phyloP scores from a whole-genome alignment of 1,140 invertebrate species.

The Pogonus chalceus region DNA sequence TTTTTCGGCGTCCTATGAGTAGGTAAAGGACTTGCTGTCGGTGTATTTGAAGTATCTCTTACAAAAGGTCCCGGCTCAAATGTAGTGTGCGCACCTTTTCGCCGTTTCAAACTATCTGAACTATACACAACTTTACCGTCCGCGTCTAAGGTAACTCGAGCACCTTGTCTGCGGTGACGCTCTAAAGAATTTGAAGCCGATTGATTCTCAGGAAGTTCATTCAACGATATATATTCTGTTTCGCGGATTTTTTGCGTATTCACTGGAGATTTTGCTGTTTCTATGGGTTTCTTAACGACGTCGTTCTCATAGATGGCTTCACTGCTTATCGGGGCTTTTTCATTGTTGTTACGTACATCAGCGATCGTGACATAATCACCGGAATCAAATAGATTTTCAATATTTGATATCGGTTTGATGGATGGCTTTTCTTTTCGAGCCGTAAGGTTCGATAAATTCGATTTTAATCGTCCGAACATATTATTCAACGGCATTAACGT shows the following conservation, averaged over 20 bases:
- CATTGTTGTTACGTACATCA: constrained; percentile 66
- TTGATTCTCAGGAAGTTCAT: constrained; percentile 58
- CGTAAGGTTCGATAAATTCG: constrained; percentile 44
- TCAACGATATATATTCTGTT: constrained; percentile 69
- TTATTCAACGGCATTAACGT: constrained; percentile 45
- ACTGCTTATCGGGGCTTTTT: constrained; percentile 39
- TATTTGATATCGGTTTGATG: constrained; percentile 21
- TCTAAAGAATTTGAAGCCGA: constrained; percentile 36
- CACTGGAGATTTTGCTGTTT: constrained; percentile 39
- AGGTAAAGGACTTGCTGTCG: constrained; percentile 37
- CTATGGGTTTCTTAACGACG: constrained; percentile 38
- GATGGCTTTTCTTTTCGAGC: constrained; percentile 36
- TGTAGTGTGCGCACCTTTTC: constrained; percentile 71
- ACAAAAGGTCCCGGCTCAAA: constrained; percentile 74
- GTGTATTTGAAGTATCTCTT: constrained; percentile 41
- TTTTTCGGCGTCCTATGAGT: constrained; percentile 31
- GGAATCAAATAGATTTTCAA: constrained; percentile 41
- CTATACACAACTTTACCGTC: constrained; percentile 84
- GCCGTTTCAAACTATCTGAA: constrained; percentile 73
- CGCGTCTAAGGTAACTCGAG: constrained; percentile 74
- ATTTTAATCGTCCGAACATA: constrained; percentile 52
- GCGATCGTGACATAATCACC: constrained; percentile 79
- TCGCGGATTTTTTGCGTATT: constrained; percentile 42
- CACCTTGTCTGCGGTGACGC: constrained; percentile 48
- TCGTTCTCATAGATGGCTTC: constrained; percentile 45